Evolutionary conservation across 2,888 invertebrate species (phyloP).

Genomic region (Fragum fragum): DNA sequence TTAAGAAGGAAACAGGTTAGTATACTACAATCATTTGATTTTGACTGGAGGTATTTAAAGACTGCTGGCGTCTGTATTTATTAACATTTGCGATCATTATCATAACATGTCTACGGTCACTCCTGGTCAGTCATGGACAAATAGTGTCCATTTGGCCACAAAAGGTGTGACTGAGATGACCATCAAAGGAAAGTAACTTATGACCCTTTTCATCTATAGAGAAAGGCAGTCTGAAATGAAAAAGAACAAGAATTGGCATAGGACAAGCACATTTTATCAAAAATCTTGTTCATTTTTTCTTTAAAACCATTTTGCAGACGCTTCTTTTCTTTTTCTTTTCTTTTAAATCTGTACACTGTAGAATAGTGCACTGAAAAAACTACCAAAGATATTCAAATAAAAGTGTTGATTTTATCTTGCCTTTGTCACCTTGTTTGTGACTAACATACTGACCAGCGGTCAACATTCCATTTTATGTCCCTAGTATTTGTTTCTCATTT

Average conservation of each 20-base stretch:
- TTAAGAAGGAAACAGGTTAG: too few species aligned
- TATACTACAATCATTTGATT: too few species aligned
- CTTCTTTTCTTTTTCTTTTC: too few species aligned
- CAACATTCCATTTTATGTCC: conserved; percentile 4
- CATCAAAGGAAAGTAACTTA: conserved; percentile 8
- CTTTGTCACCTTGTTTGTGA: conserved; percentile 18
- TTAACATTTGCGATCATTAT: conserved; percentile 25
- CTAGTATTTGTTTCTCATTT: too few species aligned
- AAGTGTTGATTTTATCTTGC: conserved; percentile 15
- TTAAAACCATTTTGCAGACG: too few species aligned
- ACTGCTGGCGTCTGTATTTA: conserved; percentile 20
- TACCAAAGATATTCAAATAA: background rate
- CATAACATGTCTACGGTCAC: conserved; percentile 20
- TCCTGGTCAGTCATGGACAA: conserved; percentile 1
- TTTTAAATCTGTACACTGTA: too few species aligned
- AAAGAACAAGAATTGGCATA: too few species aligned
- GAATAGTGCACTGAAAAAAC: background rate
- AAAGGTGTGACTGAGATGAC: conserved; percentile 30
- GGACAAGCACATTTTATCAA: too few species aligned
- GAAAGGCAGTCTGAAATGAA: background rate
- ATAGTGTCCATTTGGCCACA: conserved; percentile 14
- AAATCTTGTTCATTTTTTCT: too few species aligned
- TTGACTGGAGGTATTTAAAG: background rate
- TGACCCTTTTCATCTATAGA: background rate
- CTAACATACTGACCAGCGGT: conserved; percentile 1